Evolutionary conservation across 2,797 vertebrate species (phyloP).

Genomic region (Tapirus indicus): DNA sequence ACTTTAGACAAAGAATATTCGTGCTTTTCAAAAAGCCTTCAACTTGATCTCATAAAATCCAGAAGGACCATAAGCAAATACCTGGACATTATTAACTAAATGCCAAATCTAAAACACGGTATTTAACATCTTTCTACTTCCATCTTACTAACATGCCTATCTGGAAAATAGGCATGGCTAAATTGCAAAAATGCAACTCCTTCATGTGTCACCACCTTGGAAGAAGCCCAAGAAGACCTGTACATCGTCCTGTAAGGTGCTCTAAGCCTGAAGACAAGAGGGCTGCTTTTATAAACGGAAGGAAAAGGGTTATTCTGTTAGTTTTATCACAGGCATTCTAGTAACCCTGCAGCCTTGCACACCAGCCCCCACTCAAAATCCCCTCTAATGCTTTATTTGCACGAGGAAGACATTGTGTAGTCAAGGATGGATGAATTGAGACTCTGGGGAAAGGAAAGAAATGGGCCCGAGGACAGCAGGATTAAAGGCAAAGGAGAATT

Average conservation of each 20-base stretch:
- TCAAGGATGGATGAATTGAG: conserved; percentile 44
- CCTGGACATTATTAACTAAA: background rate
- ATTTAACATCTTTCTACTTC: background rate
- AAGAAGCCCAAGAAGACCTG: background rate
- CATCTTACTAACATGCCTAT: background rate
- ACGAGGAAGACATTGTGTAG: conserved; percentile 56
- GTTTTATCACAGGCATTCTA: conserved; percentile 3
- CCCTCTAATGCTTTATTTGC: conserved; percentile 49
- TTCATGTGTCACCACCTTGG: background rate
- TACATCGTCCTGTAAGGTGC: background rate
- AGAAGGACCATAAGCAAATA: conserved; percentile 20
- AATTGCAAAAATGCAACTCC: background rate
- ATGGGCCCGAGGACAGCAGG: conserved; percentile 18
- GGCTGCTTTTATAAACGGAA: background rate
- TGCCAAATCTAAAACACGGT: background rate
- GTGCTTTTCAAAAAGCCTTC: conserved; percentile 16
- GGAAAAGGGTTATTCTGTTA: conserved; percentile 25
- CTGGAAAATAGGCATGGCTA: background rate
- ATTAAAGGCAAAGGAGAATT: conserved; percentile 67
- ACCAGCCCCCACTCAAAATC: background rate
- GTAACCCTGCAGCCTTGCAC: background rate
- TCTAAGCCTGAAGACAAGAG: background rate
- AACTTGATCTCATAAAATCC: conserved; percentile 48
- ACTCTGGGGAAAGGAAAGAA: conserved; percentile 12
- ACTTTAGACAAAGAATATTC: conserved; percentile 23